Evolutionary conservation across 2,113 vertebrate species (phyloP).

Genomic region (Anthoscopus minutus): DNA sequence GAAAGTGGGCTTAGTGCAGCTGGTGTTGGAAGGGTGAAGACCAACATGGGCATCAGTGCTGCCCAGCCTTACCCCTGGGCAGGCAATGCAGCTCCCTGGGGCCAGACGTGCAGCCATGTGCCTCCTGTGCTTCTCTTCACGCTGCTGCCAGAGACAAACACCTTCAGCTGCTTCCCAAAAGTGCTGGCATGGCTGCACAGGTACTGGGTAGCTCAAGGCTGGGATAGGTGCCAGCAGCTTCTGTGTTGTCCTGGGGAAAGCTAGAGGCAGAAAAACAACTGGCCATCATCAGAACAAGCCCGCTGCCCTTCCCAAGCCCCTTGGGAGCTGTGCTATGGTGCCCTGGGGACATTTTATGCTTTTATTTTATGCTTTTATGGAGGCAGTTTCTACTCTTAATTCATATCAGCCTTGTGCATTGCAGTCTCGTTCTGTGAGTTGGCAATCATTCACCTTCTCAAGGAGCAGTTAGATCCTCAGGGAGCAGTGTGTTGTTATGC

Average conservation of each 20-base stretch:
- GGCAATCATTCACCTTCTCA: background rate
- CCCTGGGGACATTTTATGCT: background rate
- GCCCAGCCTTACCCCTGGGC: background rate
- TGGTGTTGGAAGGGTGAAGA: background rate
- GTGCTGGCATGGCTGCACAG: background rate
- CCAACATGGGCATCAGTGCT: accelerated
- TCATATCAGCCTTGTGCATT: background rate
- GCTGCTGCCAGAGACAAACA: accelerated
- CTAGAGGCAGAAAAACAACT: background rate
- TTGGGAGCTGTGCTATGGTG: accelerated
- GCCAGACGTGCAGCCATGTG: accelerated
- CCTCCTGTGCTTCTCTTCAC: accelerated
- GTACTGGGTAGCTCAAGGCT: accelerated
- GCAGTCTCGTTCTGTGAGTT: background rate
- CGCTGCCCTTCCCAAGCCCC: accelerated
- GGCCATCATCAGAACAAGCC: background rate
- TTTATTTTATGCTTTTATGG: background rate
- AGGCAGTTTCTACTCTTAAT: background rate
- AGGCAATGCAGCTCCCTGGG: accelerated
- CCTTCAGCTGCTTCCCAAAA: background rate
- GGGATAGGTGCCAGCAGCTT: background rate
- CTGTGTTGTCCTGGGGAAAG: background rate
- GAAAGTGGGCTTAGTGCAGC: background rate
- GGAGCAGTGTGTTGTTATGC: background rate
- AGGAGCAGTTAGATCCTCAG: background rate